Conservation (phyloP, 2,888 invertebrate species). For the Synergus itoensis region DNA sequence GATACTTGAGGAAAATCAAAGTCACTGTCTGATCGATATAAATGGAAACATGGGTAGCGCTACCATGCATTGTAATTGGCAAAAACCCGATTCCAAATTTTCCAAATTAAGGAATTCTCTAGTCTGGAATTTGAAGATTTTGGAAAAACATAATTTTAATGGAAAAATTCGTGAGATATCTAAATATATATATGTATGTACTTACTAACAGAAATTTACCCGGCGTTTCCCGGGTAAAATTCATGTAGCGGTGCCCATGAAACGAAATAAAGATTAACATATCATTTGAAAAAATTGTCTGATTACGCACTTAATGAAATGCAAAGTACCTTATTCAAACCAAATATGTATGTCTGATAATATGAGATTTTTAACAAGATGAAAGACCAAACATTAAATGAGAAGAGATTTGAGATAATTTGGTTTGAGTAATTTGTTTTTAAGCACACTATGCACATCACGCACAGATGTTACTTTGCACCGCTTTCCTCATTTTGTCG, state of each 20-base stretch:
- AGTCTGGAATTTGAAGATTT: no score
- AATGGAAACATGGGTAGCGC: neutral
- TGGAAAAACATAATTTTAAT: no score
- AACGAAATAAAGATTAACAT: neutral
- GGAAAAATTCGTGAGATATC: no score
- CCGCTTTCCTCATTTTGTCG: conserved; percentile 78
- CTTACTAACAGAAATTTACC: no score
- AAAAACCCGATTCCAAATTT: no score
- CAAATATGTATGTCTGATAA: neutral
- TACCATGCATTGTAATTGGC: no score
- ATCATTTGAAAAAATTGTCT: neutral
- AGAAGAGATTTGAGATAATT: conserved; percentile 34
- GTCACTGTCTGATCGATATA: neutral
- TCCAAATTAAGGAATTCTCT: no score
- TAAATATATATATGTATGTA: no score
- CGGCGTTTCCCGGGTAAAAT: no score
- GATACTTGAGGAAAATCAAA: conserved; percentile 14
- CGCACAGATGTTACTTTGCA: conserved; percentile 76
- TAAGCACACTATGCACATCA: conserved; percentile 67
- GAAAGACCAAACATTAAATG: neutral
- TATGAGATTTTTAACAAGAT: neutral
- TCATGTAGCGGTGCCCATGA: no score
- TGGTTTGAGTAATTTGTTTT: conserved; percentile 64
- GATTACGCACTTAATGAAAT: conserved; percentile 18
- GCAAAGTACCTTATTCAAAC: conserved; percentile 12